Percentiles rank a stretch among this genome's conserved stretches.
Conservation (phyloP, 2,888 invertebrate species). For the Ceriagrion tenellum region DNA sequence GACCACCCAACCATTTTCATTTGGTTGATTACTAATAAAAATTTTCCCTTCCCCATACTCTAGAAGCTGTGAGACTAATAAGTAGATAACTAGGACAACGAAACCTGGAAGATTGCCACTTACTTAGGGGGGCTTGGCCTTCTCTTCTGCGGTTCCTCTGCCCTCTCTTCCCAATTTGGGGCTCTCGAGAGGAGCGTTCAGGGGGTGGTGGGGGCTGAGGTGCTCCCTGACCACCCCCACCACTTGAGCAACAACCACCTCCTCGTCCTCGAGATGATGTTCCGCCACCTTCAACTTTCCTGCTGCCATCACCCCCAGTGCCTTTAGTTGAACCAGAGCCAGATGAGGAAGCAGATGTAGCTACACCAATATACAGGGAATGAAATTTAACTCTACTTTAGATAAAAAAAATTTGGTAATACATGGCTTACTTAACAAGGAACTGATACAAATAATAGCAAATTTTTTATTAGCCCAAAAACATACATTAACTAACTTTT, state of each 20-base stretch:
- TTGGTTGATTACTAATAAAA: too few relatives aligned
- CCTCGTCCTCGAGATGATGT: constrained; percentile 60
- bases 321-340: constrained; percentile 41
- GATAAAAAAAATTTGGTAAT: neutral
- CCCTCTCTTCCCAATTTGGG: constrained; percentile 63
- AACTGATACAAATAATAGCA: neutral
- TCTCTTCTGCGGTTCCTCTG: constrained; percentile 68
- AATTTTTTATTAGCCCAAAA: neutral
- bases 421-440: neutral
- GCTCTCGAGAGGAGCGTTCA: constrained; percentile 61
- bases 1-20: too few relatives aligned
- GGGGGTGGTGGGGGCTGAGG: constrained; percentile 44
- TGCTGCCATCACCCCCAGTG: constrained; percentile 37
- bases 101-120: neutral
- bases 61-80: neutral
- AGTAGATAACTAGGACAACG: too few relatives aligned
- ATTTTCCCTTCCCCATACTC: too few relatives aligned
- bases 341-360: constrained; percentile 44
- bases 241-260: constrained; percentile 11
- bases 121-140: constrained; percentile 69
- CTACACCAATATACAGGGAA: neutral
- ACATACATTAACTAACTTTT: too few relatives aligned
- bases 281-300: constrained; percentile 25
- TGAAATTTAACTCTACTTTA: too few relatives aligned
- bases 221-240: constrained; percentile 38